Evolutionary conservation across 2,888 invertebrate species (phyloP), one percentile per base, ranked within the genome.

Genomic region (Nowickia ferox): DNA sequence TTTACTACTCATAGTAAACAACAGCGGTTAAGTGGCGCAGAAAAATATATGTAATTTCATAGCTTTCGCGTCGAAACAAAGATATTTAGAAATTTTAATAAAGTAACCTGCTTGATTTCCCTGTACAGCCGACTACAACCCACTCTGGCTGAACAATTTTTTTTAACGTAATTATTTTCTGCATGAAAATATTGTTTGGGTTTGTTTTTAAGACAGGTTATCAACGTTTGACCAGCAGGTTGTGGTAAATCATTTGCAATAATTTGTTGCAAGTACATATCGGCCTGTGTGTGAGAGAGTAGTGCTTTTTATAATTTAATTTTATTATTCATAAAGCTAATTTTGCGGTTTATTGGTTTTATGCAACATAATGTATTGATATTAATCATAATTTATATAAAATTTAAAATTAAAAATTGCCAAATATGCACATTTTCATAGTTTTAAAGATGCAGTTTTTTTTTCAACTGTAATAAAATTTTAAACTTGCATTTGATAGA

Each of bases 201-300:
- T 63, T 78, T 53, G 57, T 22, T 61, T 78, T 69, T 38, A 59
- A 48, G 68, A 59, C 77, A 68, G 48, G 57, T 77, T 59, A 48
- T 69, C 42, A 78, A 59, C 51, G 61, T 74, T 84, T 30, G n/a
- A 68, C 68, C 78, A 82, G 40, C 75, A 84, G 46, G 46, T 69
- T 84, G 84, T 48, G 84, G 84, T 84, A 74, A 78, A 79, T 78
- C 74, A 84, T 68, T 53, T 74, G 74, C 68, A 84, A 74, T 71
- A 10, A 75, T 11, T 74, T 66, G 40, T 63, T 75, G 53, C 46
- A 42, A 5, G 22, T n/a, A 61, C n/a, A 48, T 22, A 22, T 6
- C 13, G 38, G n/a, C 19, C 3, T 69, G 5, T 19, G 72, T 46
- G 46, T 44, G 42, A 42, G 22, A 15, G 2, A 11, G 15, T 22